These are phyloP conservation scores for Spermophilus dauricus DNA, from an alignment of 2,113 vertebrate genomes.

Conservation along the genomic window DNA sequence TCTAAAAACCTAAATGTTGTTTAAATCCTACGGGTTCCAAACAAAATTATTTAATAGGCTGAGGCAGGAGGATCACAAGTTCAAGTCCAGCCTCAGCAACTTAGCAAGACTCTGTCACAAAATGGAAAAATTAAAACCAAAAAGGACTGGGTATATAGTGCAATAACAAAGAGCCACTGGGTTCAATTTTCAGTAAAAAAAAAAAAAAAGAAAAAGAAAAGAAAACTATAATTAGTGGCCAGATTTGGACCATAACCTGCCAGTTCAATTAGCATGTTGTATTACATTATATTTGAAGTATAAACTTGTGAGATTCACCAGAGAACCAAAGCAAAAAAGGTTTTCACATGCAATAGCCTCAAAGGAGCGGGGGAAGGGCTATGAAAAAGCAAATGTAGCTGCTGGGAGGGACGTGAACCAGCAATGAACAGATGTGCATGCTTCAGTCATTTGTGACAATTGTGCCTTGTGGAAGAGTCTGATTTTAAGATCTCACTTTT, in stretches of 20 bases:
- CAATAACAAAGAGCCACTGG: no score
- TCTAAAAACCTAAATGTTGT: background rate
- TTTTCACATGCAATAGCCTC: background rate
- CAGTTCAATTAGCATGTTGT: no score
- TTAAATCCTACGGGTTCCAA: background rate
- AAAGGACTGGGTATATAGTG: no score
- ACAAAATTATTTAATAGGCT: background rate
- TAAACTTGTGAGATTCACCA: background rate
- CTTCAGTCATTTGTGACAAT: background rate
- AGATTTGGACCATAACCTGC: background rate
- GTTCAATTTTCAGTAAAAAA: no score
- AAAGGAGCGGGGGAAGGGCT: background rate
- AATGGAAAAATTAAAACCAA: no score
- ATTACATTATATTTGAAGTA: background rate
- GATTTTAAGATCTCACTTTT: background rate
- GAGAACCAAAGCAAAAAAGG: background rate
- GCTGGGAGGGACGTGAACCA: fast-evolving
- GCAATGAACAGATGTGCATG: background rate
- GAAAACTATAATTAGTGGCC: background rate
- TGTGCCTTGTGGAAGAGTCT: background rate
- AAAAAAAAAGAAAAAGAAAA: background rate
- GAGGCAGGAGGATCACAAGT: no score
- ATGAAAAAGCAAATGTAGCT: background rate
- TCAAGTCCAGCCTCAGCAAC: no score
- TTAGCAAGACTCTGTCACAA: no score